Evolutionary conservation across 2,113 vertebrate genomes (phyloP), one percentile per base, ranked within the genome.

Genomic region (Mesoclemmys tuberculata): DNA sequence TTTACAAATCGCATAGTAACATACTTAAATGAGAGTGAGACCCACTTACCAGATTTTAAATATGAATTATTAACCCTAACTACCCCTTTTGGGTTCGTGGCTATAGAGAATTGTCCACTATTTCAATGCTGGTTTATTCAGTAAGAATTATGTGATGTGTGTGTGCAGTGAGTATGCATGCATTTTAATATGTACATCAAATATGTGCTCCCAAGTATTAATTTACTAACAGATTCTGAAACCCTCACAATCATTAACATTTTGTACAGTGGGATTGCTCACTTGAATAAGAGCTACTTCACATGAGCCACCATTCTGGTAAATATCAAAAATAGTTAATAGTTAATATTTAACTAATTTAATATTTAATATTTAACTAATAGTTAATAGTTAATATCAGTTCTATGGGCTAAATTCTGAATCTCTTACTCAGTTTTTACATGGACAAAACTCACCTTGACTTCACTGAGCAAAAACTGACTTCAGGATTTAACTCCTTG

Each of bases 261-360:
- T 6, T 10, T 49, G 41, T 81, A 29, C 10, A 44, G 68, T 5
- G 48, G 0, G 0, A 11, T 48, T 56, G 31, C 0, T 0, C 56
- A 49, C 5, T 68, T 27, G 35, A 91, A 82, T 58, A 52, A 61
- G 13, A 26, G 79, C 29, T 80, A 26, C 38, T 86, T 75, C 35
- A 51, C 44, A 8, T 44, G 46, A 49, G 46, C 41, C 51, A n/a
- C 41, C 26, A n/a, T 80, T 80, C 74, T 44, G 51, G 68, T 49
- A 61, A 80, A 89, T 5, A 9, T 18, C 80, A 83, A 55, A 74
- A n/a, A n/a, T n/a, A n/a, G n/a, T n/a, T n/a, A n/a, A n/a, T n/a
- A n/a, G n/a, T n/a, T n/a, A n/a, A n/a, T n/a, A n/a, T n/a, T n/a
- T n/a, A n/a, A n/a, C n/a, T n/a, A n/a, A n/a, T n/a, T n/a, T n/a